Evolutionary conservation across 2,888 invertebrate genomes (phyloP).

Genomic region (Galeruca laticollis): DNA sequence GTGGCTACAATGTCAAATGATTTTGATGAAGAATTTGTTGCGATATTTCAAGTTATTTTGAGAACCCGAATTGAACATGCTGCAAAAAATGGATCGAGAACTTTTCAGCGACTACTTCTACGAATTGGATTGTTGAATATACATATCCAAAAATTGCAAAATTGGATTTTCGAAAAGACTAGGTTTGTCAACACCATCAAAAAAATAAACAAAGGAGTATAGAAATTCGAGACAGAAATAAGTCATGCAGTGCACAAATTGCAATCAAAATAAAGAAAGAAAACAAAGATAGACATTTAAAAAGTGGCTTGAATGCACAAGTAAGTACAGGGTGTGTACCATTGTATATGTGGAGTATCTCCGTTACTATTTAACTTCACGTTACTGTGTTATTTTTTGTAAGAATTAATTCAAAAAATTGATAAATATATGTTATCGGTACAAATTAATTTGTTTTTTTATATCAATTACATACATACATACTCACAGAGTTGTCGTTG

Average conservation of each 20-base stretch:
- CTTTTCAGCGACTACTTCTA: not conserved
- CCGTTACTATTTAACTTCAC: too few species aligned
- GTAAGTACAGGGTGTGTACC: too few species aligned
- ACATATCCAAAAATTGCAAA: conserved; percentile 8
- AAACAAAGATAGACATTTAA: conserved; percentile 15
- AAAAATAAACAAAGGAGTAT: not conserved
- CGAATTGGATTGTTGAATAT: not conserved
- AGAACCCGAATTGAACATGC: not conserved
- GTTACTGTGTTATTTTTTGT: not conserved
- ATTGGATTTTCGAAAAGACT: not conserved
- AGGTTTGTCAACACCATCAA: not conserved
- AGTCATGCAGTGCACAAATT: conserved; percentile 17
- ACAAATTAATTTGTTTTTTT: conserved; percentile 1
- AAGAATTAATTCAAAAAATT: not conserved
- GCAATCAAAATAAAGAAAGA: conserved; percentile 15
- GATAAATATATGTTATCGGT: not conserved
- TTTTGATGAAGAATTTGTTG: too few species aligned
- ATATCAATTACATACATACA: not conserved
- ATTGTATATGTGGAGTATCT: too few species aligned
- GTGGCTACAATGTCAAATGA: too few species aligned
- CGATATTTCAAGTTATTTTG: not conserved
- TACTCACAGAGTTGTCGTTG: conserved; percentile 17
- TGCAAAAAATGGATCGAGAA: not conserved
- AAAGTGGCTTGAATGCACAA: too few species aligned
- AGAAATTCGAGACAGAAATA: conserved; percentile 4